Percentiles rank a stretch among this genome's conserved stretches.
These are phyloP conservation scores for Hyposmocoma kahamanoa DNA, from an alignment of 1,140 invertebrate genomes.

Conservation along the genomic window DNA sequence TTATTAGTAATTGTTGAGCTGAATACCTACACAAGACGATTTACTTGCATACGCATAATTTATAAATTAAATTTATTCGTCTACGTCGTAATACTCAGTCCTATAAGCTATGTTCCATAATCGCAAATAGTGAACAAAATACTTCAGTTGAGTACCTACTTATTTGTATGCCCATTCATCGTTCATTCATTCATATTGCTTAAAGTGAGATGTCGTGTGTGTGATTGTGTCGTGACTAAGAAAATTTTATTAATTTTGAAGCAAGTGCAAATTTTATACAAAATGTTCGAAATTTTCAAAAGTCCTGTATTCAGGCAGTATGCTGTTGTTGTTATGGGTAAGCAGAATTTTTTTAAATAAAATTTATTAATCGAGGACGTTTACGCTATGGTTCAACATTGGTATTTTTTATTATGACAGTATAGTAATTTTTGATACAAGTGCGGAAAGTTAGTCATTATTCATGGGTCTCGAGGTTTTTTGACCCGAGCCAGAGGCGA, in stretches of 20 bases:
- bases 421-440: no score
- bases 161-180: no score
- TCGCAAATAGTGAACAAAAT: background rate
- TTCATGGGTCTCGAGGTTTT: no score
- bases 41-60: no score
- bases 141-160: background rate
- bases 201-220: background rate
- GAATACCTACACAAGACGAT: no score
- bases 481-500: no score
- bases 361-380: no score
- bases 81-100: background rate
- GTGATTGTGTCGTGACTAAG: background rate
- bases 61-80: no score
- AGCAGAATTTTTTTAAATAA: constrained; percentile 8
- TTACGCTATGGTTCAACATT: no score
- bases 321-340: constrained; percentile 25
- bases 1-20: no score
- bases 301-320: constrained; percentile 23
- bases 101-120: background rate
- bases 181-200: background rate
- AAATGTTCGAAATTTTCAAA: constrained; percentile 13
- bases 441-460: no score
- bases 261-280: background rate
- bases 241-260: background rate
- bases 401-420: no score